Conservation (phyloP, 2,797 vertebrate genomes). For the Anisognathus igniventris region DNA sequence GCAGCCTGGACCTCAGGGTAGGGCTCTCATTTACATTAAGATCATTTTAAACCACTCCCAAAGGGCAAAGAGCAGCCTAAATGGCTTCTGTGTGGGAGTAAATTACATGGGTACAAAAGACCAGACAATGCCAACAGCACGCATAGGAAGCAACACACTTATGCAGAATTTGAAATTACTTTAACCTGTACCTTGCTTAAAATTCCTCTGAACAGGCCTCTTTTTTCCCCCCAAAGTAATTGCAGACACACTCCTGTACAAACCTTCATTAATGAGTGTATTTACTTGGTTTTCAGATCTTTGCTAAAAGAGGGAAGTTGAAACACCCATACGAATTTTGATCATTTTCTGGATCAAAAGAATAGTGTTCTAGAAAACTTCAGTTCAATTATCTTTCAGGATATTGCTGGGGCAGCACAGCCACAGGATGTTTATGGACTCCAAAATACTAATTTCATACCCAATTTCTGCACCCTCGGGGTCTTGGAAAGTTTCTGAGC, state of each 20-base stretch:
- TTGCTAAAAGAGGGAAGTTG: background rate
- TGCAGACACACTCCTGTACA: background rate
- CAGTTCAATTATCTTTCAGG: background rate
- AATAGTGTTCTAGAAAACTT: background rate
- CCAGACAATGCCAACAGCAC: background rate
- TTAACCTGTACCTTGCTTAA: background rate
- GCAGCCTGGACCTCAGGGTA: background rate
- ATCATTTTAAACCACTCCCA: background rate
- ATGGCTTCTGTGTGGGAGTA: background rate
- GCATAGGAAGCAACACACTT: background rate
- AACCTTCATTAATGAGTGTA: background rate
- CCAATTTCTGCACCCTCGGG: background rate
- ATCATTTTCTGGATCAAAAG: background rate
- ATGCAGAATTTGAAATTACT: background rate
- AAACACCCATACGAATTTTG: background rate
- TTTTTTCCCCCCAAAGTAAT: background rate
- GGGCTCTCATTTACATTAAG: constrained; percentile 9
- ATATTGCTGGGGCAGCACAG: background rate
- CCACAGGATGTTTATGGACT: background rate
- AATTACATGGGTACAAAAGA: background rate
- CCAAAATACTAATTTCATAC: background rate
- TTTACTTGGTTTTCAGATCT: background rate
- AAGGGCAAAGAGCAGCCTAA: background rate
- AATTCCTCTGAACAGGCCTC: background rate
- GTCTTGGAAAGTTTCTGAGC: background rate